Base-by-base conservation (phyloP, 2,888 invertebrate species). In the Aquatica leii region DNA sequence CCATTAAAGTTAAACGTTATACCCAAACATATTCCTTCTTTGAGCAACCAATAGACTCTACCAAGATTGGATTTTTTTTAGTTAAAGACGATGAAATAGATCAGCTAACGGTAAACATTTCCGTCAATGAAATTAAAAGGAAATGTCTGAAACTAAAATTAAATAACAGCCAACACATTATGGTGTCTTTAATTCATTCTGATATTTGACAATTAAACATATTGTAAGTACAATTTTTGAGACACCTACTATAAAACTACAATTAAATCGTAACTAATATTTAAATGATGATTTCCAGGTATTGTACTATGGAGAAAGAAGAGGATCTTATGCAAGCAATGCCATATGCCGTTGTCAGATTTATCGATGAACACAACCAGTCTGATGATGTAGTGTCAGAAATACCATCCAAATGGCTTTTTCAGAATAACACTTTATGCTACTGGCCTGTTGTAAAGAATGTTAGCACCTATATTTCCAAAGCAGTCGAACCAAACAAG, bases 1-100 rank as follows among this genome's bases (percentile, higher is more conserved):
- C 37, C 37, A 37, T 37, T 37, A 37, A 37, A 37, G 37, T 37
- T 37, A 37, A 37, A 37, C 37, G 37, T 37, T 37, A 37, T 37
- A 37, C 37, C 37, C 37, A 37, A 37, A 37, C 37, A 37, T 37
- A 37, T 37, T 37, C 37, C 12, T 37, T 37, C 37, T 37, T 37
- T 37, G 37, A 37, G n/a, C 37, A 37, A 37, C 37, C 37, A 37
- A 37, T 5, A 37, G 37, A 5, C 12, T 37, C 37, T 37, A 37
- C 37, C 37, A 37, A 37, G 37, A 37, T 37, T 37, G 37, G 37
- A 37, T 37, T 37, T 12, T 37, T 37, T 37, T 37, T 37, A 37
- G 37, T 37, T 37, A 37, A 37, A 5, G 37, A 37, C 37, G n/a
- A 2, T 37, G 37, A 37, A 37, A 37, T 37, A 37, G 37, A 37